Percentiles rank a stretch among this genome's conserved stretches.
phyloP scores from a whole-genome alignment of 37 sponge, comb jelly and placozoan species.

The Ephydatia muelleri region DNA sequence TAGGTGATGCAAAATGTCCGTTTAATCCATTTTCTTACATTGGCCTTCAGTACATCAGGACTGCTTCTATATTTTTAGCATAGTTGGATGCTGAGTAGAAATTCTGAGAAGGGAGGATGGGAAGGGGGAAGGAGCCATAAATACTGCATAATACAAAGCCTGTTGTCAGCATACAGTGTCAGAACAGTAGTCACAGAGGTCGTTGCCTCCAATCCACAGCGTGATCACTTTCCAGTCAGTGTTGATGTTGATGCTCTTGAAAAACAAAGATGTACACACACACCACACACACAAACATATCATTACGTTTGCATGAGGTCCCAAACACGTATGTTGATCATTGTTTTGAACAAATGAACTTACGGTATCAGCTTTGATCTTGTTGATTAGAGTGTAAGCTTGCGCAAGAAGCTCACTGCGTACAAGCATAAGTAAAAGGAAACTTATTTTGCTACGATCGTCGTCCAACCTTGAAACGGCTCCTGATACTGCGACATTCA shows the following conservation, averaged over 20 bases:
- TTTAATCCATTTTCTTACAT: neutral
- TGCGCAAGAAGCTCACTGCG: constrained; percentile 23
- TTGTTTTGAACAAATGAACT: neutral
- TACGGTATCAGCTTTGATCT: constrained; percentile 23
- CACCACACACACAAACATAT: too few species aligned
- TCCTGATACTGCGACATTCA: constrained; percentile 46
- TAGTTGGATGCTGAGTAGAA: neutral
- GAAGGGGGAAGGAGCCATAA: neutral
- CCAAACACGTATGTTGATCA: too few species aligned
- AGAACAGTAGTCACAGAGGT: constrained; percentile 28
- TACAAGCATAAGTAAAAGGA: neutral
- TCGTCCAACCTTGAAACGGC: constrained; percentile 35
- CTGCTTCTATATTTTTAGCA: neutral
- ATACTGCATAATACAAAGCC: neutral
- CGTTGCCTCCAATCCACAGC: constrained; percentile 52
- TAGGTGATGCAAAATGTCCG: neutral
- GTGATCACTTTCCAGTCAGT: constrained; percentile 49
- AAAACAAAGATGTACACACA: neutral
- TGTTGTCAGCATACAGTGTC: neutral
- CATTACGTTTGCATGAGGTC: too few species aligned
- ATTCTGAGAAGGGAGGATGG: neutral
- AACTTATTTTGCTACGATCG: neutral
- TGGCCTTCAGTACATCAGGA: neutral
- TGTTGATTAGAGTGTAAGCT: constrained; percentile 23
- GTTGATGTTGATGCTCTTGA: constrained; percentile 13